Evolutionary conservation across 2,888 invertebrate genomes (phyloP), one percentile per base, ranked within the genome.

Genomic region (Cephus rjabovi): DNA sequence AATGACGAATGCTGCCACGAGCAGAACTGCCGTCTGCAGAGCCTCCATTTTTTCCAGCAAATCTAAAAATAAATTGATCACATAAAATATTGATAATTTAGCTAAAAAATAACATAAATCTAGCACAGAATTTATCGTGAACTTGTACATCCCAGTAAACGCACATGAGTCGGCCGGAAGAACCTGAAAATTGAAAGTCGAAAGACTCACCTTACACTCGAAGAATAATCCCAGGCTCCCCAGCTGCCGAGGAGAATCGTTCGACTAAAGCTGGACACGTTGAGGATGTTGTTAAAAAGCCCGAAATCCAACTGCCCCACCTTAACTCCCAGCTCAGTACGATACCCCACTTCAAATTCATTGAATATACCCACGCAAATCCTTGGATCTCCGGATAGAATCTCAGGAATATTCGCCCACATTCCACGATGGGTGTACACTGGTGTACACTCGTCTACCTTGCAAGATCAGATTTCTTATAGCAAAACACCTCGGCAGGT

Each of bases 21-120:
- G 81, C 85, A 90, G 82, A 87, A 87, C 84, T 80, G 83, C 77
- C 1, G 83, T 85, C 84, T 81, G 86, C 82, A 81, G 74, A 30
- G 75, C 73, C 75, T 79, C 79, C 89, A 88, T 88, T 34, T 73
- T 83, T 73, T 78, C 11, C 37, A 70, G n/a, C 4, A 23, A 33
- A 75, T 30, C 31, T 75, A 75, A 35, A 35, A 40, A 30, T 4
- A 30, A 30, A 76, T 37, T 34, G 70, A 75, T 34, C 34, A 40
- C 30, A 77, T 31, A 56, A 73, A 9, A 35, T 4, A 15, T 40
- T 4, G 1, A 40, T 40, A 40, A 15, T 40, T 15, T 40, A 40
- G 1, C 1, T 15, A 15, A 15, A 40, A 15, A 15, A 40, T 4
- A 3, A 4, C 12, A 15, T 40, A 15, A 4, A 40, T 40, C 40